These are phyloP conservation scores for Coregonus sp. DNA, from an alignment of 2,797 vertebrate species.

Conservation along the genomic window DNA sequence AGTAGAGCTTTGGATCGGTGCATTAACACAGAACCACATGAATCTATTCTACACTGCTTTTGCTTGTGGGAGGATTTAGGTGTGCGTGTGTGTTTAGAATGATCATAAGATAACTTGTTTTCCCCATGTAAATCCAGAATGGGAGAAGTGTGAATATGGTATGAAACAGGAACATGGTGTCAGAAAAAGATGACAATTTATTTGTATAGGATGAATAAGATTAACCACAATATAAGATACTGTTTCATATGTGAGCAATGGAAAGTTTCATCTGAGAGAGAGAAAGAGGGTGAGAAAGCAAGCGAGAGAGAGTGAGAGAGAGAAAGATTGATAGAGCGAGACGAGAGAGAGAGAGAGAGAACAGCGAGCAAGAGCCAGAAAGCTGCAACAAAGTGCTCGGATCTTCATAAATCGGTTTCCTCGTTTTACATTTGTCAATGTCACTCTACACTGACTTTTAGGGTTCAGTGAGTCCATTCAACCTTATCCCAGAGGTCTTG, in stretches of 20 bases:
- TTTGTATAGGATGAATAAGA: conserved; percentile 28
- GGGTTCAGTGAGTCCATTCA: background rate
- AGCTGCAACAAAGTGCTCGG: background rate
- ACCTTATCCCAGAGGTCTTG: background rate
- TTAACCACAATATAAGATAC: background rate
- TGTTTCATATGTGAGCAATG: background rate
- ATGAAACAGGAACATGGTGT: background rate
- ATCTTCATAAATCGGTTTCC: background rate
- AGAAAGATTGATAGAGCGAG: background rate
- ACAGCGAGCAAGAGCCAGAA: background rate
- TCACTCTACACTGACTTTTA: background rate
- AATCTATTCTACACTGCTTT: too few relatives aligned
- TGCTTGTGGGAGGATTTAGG: background rate
- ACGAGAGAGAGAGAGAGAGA: background rate
- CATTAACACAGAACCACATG: too few relatives aligned
- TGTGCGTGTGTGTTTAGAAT: background rate
- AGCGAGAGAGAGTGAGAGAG: background rate
- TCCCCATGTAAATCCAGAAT: background rate
- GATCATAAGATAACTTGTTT: background rate
- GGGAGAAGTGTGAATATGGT: background rate
- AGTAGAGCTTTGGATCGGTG: too few relatives aligned
- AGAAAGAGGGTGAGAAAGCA: background rate
- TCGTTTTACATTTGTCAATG: background rate
- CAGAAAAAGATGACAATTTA: background rate
- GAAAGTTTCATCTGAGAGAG: background rate